These are phyloP conservation scores for Meghimatium bilineatum DNA, from an alignment of 2,888 invertebrate genomes.

Conservation along the genomic window DNA sequence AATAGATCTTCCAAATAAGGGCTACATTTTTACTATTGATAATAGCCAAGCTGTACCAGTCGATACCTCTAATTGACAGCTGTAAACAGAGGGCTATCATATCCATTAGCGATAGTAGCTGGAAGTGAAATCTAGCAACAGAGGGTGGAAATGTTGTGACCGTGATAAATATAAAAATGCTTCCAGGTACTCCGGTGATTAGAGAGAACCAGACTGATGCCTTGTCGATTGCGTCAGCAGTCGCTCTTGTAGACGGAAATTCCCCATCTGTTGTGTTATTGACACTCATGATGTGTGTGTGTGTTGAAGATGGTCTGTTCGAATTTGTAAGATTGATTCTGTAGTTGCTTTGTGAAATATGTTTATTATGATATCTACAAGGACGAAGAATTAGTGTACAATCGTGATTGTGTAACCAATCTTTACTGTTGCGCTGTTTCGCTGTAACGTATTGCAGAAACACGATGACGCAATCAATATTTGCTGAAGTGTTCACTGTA, in stretches of 20 bases:
- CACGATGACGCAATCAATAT: no score
- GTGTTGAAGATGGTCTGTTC: background rate
- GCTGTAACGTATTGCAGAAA: no score
- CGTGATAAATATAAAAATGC: constrained; percentile 30
- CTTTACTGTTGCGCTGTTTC: no score
- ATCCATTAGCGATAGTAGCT: constrained; percentile 25
- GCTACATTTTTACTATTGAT: background rate
- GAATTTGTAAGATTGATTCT: background rate
- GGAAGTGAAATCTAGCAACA: constrained; percentile 30
- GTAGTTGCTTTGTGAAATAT: background rate
- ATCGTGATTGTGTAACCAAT: no score
- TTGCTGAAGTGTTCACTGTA: no score
- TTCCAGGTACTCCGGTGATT: constrained; percentile 27
- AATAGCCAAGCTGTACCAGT: constrained; percentile 27
- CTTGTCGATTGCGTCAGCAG: constrained; percentile 5
- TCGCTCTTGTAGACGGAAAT: background rate
- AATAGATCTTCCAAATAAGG: background rate
- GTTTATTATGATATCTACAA: no score
- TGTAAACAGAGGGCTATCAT: background rate
- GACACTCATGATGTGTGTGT: no score
- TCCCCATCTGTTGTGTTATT: constrained; percentile 12
- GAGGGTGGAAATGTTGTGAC: background rate
- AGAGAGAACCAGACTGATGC: constrained; percentile 19
- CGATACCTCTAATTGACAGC: constrained; percentile 21
- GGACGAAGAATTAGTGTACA: no score